Evolutionary conservation across 2,888 invertebrate species (phyloP).

Genomic region (Buathra laborator): DNA sequence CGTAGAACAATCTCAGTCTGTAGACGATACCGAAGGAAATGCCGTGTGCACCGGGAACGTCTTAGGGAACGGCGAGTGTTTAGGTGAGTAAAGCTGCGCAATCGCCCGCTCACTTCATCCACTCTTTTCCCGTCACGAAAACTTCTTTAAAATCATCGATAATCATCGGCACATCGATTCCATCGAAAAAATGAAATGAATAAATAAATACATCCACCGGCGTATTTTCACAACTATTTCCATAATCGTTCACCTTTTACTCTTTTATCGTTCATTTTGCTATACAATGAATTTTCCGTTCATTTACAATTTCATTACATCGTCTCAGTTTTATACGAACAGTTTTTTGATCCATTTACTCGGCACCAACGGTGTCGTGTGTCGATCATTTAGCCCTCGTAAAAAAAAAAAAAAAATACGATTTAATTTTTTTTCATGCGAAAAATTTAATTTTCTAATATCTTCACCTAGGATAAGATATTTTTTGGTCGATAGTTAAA

Average conservation of each 20-base stretch:
- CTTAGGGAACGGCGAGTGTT: conserved; percentile 83
- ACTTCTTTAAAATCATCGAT: neutral
- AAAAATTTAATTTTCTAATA: neutral
- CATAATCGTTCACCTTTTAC: conserved; percentile 33
- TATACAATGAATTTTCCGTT: conserved; percentile 25
- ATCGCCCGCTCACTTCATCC: conserved; percentile 61
- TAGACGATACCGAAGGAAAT: conserved; percentile 83
- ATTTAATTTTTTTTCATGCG: neutral
- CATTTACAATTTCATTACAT: conserved; percentile 35
- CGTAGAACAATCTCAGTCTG: conserved; percentile 83
- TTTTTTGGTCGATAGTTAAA: neutral
- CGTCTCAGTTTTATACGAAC: conserved; percentile 79
- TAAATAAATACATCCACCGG: conserved; percentile 32
- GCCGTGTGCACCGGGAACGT: conserved; percentile 79
- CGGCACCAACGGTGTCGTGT: conserved; percentile 3
- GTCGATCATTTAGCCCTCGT: neutral
- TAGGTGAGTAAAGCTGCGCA: conserved; percentile 83
- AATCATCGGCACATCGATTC: conserved; percentile 42
- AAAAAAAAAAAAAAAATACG: neutral
- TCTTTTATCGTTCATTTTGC: conserved; percentile 1
- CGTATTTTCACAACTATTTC: conserved; percentile 18
- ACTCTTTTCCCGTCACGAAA: conserved; percentile 43
- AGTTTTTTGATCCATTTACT: conserved; percentile 76
- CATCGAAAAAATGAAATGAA: conserved; percentile 20
- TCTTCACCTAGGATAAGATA: neutral